Evolutionary conservation across 2,113 vertebrate genomes (phyloP).

Genomic region (Ursus arctos): DNA sequence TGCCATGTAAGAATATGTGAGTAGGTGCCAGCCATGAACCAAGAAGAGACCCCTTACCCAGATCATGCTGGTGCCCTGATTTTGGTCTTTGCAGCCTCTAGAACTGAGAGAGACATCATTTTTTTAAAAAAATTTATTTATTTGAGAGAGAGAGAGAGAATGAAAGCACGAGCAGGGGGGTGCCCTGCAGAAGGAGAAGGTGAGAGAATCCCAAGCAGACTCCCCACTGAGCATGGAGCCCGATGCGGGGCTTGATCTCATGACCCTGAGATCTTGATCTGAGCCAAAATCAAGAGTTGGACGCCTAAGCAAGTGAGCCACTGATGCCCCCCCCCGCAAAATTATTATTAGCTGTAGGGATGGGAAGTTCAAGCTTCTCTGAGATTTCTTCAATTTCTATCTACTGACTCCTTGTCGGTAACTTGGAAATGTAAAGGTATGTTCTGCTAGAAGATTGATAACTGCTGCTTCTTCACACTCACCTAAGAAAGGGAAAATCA

Average conservation of each 20-base stretch:
- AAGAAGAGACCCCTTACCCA: neutral
- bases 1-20: fast-evolving
- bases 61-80: neutral
- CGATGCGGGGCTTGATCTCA: neutral
- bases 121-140: neutral
- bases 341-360: neutral
- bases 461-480: neutral
- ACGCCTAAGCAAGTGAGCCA: neutral
- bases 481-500: neutral
- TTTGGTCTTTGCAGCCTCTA: neutral
- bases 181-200: neutral
- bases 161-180: neutral
- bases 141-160: neutral
- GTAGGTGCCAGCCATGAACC: neutral
- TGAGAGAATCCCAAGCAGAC: neutral
- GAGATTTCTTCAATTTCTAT: neutral
- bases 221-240: neutral
- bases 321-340: neutral
- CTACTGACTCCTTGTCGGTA: neutral
- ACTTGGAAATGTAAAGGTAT: neutral
- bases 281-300: neutral
- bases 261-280: neutral
- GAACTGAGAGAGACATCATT: neutral
- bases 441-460: neutral
- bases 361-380: neutral